Evolutionary conservation across 2,888 invertebrate genomes (phyloP).

Genomic region (Alloplasta piceator): DNA sequence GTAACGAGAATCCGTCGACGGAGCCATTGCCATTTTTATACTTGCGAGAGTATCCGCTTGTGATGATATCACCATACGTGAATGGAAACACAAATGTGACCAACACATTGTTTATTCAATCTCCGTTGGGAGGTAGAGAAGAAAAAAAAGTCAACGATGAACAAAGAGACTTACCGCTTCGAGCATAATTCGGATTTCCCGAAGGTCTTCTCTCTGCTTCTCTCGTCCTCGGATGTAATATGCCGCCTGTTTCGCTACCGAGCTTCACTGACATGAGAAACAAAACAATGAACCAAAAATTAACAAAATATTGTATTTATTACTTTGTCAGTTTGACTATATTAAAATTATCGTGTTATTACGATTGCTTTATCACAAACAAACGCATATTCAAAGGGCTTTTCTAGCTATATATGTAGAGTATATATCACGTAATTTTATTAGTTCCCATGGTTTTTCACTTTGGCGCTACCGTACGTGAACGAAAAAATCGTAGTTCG

Average conservation of each 20-base stretch:
- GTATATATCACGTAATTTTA: no score
- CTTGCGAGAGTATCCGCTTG: no score
- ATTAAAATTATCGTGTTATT: constrained; percentile 3
- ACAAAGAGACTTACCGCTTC: not conserved
- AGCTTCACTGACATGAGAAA: constrained; percentile 6
- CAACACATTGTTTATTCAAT: no score
- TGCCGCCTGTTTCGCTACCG: not conserved
- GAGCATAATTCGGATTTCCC: constrained; percentile 49
- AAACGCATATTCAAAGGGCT: constrained; percentile 42
- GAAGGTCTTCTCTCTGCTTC: constrained; percentile 11
- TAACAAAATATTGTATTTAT: constrained; percentile 41
- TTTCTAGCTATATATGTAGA: not conserved
- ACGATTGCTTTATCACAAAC: constrained; percentile 29
- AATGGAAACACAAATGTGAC: no score
- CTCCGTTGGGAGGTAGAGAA: no score
- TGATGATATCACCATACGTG: no score
- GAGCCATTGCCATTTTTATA: no score
- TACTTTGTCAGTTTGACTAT: constrained; percentile 9
- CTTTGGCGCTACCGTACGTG: not conserved
- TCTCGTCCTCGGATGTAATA: not conserved
- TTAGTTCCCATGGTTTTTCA: no score
- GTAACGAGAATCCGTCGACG: no score
- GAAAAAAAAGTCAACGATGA: no score
- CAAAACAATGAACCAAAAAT: not conserved
- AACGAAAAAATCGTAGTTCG: not conserved